These are phyloP conservation scores for Diachasmimorpha longicaudata DNA, from an alignment of 1,140 invertebrate species.

Conservation along the genomic window DNA sequence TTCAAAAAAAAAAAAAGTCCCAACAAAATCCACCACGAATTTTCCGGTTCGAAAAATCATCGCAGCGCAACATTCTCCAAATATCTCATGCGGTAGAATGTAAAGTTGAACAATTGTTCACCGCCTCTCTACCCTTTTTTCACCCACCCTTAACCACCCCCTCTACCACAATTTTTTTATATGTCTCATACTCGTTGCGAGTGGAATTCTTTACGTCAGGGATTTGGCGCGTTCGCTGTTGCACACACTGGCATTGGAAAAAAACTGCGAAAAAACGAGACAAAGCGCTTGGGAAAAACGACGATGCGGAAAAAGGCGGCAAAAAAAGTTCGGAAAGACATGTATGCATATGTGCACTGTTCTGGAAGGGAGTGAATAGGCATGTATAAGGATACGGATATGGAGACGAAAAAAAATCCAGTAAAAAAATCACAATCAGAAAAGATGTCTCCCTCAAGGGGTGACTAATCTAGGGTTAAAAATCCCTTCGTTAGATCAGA, in stretches of 20 bases:
- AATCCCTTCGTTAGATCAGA: conserved; percentile 34
- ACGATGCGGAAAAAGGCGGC: background rate
- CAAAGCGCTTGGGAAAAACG: background rate
- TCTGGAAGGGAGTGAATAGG: conserved; percentile 20
- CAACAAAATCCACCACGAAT: background rate
- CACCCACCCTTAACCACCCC: background rate
- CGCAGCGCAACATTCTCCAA: background rate
- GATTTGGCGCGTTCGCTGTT: conserved; percentile 19
- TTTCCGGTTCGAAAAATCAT: conserved; percentile 29
- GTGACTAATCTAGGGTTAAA: too few relatives aligned
- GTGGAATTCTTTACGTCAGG: conserved; percentile 15
- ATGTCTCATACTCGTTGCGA: background rate
- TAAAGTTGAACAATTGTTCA: conserved; percentile 8
- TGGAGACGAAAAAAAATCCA: background rate
- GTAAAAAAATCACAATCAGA: background rate
- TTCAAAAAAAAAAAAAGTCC: background rate
- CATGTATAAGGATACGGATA: background rate
- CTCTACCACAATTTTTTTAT: conserved; percentile 1
- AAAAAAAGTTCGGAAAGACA: background rate
- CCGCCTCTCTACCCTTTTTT: background rate
- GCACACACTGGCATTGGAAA: background rate
- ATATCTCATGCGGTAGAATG: conserved; percentile 20
- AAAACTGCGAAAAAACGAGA: background rate
- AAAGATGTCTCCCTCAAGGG: too few relatives aligned
- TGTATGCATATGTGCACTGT: background rate